Base-by-base conservation (phyloP, 2,888 invertebrate species). In the Torymus tubicola region DNA sequence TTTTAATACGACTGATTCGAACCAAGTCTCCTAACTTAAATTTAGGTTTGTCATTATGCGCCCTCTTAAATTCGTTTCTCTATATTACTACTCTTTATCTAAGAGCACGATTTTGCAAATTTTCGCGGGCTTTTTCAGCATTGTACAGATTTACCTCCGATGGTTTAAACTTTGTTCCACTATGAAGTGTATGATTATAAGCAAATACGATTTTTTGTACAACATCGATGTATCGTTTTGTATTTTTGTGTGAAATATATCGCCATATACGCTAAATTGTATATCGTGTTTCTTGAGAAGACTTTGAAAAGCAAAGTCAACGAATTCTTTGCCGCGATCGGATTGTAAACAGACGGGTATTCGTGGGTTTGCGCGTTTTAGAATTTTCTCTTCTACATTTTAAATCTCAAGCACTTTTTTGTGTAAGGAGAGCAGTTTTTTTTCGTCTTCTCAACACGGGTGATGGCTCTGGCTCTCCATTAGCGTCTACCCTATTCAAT, bases 161-260 rank as follows among this genome's bases (percentile, higher is more conserved):
- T 0, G 81, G 75, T 0, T 21, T 13, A 76, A 79, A 79, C 68
- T 78, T 82, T 8, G 83, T 84, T 10, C 80, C 73, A 0, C 60
- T 72, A 61, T 87, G 86, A 0, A 64, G 13, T 0, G 85, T 71
- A 31, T 85, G 74, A 73, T 88, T 88, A 74, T 87, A 88, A 0
- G 84, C 81, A 8, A 69, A 5, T 8, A 86, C 67, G 52, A 87
- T 67, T 8, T 85, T 76, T 50, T 83, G 77, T 58, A 88, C 61
- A 16, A 86, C 82, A 67, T 86, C 83, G 2, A 83, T 71, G 71
- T 81, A 84, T 8, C 83, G 72, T 1, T 82, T n/a, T 0, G 67
- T 76, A n/a, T 72, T 77, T 14, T n/a, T 55, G 52, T 83, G 64
- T 8, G 82, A 83, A 24, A 83, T 82, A 55, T 81, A 84, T 0